Base-by-base conservation (phyloP, 2,888 invertebrate genomes). In the Frankliniella intonsa region DNA sequence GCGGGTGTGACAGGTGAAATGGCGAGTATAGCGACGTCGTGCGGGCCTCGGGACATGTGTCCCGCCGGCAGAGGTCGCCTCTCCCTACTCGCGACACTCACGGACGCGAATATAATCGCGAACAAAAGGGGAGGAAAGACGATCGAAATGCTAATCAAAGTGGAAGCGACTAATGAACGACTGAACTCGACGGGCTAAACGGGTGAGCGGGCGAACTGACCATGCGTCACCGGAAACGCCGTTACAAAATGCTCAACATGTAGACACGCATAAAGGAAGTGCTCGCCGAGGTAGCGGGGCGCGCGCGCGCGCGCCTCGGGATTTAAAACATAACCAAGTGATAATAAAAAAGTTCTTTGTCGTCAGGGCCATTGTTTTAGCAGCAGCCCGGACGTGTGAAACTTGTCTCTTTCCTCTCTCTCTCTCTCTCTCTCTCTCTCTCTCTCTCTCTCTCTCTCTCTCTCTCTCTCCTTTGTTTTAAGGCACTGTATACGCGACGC, bases 401-500 rank as follows among this genome's bases (percentile, higher is more conserved):
- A 76, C 69, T 76, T 76, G 69, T 76, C 69, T 25, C 69, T 22
- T 17, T 14, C 8, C 69, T 10, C 38, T 25, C 25, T n/a, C 69
- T 62, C n/a, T 25, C 25, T n/a, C 69, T 62, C 38, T 38, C 14
- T 55, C 55, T 14, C 55, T 25, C 25, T n/a, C 69, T 62, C 38
- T 38, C 14, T 55, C 55, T 14, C 55, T 25, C 25, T n/a, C 69
- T 62, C 38, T 38, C 14, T 55, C 55, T 14, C 55, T 25, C 25
- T n/a, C 69, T 62, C 38, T 38, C 14, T 55, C 55, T 14, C 55
- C 55, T 76, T 76, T 76, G 69, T 76, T 76, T 76, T 76, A 38
- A 76, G 69, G 55, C 55, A 25, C 69, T 22, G 69, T 22, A 22
- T 76, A 25, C 38, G 81, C 76, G 65, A 82, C 83, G 83, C 82